These are phyloP conservation scores for Muscina levida DNA, from an alignment of 2,888 invertebrate species.

Conservation along the genomic window DNA sequence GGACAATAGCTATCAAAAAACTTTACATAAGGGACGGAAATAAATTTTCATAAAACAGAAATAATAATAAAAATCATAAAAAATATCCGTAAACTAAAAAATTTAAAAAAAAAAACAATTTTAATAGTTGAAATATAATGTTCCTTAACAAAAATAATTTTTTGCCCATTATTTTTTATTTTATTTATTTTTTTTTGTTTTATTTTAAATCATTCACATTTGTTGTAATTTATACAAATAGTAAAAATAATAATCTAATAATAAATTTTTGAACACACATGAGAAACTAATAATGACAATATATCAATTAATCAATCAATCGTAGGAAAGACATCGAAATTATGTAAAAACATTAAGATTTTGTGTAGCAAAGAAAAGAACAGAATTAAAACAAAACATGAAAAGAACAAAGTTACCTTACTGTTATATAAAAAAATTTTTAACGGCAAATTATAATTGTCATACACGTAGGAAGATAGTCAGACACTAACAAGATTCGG, in stretches of 20 bases:
- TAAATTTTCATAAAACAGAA: no score
- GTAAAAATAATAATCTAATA: no score
- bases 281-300: constrained; percentile 39
- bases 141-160: constrained; percentile 52
- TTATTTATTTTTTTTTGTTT: constrained; percentile 44
- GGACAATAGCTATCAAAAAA: no score
- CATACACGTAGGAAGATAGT: no score
- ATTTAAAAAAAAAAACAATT: not conserved
- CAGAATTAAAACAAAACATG: not conserved
- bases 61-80: no score
- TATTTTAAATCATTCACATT: not conserved
- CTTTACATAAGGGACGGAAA: no score
- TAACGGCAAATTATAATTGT: no score
- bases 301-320: constrained; percentile 34
- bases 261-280: constrained; percentile 6
- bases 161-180: constrained; percentile 53
- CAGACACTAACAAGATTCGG: no score
- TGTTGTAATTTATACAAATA: constrained; percentile 32
- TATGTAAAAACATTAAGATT: constrained; percentile 2
- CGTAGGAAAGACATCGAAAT: constrained; percentile 33
- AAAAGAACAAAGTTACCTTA: no score
- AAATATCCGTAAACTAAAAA: not conserved
- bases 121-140: not conserved
- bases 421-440: no score
- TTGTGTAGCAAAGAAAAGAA: not conserved